phyloP scores from a whole-genome alignment of 2,113 vertebrate species.

The Bujurquina vittata region DNA sequence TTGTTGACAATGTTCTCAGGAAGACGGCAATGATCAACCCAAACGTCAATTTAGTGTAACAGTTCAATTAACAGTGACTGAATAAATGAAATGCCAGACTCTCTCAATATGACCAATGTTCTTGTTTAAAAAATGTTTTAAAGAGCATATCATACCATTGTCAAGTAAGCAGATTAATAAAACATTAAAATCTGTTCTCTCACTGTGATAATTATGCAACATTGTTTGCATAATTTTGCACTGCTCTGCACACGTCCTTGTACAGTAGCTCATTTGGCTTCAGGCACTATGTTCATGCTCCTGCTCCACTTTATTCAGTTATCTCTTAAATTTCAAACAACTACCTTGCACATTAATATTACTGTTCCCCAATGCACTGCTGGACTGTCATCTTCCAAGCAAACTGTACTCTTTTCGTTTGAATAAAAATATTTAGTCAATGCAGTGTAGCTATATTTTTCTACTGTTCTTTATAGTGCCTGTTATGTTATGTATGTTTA shows the following conservation, averaged over 20 bases:
- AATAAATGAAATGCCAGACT: background rate
- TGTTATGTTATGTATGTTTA: background rate
- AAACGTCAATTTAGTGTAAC: background rate
- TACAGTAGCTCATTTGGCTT: conserved; percentile 50
- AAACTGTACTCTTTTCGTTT: conserved; percentile 3
- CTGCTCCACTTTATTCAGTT: conserved; percentile 1
- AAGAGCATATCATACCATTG: background rate
- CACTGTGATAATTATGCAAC: conserved; percentile 37
- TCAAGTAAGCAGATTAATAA: conserved; percentile 51
- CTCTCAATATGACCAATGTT: conserved; percentile 9
- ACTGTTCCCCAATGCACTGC: conserved; percentile 39
- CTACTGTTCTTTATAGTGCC: background rate
- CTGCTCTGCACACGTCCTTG: conserved; percentile 28
- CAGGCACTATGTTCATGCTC: conserved; percentile 33
- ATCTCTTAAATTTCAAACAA: conserved; percentile 36
- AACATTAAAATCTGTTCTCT: conserved; percentile 37
- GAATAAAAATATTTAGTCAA: background rate
- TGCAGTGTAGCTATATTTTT: background rate
- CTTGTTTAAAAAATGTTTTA: background rate
- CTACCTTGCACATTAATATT: conserved; percentile 36
- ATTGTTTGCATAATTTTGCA: conserved; percentile 41
- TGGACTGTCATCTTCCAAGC: conserved; percentile 5
- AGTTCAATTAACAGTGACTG: background rate
- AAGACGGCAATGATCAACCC: background rate
- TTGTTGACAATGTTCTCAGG: background rate